Conservation (phyloP, 2,888 invertebrate species). For the Perdita meconis region DNA sequence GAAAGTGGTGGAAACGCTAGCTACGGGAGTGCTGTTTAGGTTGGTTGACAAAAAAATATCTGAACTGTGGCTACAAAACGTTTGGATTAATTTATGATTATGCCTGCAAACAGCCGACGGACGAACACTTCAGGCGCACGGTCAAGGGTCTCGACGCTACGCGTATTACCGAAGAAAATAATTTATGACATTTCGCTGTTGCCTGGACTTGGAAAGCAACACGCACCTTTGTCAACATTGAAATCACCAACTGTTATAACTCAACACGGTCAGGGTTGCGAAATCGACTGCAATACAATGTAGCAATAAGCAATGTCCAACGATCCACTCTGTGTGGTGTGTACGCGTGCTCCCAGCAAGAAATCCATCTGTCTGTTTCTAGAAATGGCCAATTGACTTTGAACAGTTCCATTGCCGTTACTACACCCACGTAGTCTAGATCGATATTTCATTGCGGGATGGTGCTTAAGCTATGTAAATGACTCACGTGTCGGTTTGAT, state of each 20-base stretch:
- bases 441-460: constrained; percentile 48
- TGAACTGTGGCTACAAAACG: too few relatives aligned
- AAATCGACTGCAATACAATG: constrained; percentile 13
- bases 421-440: constrained; percentile 41
- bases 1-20: too few relatives aligned
- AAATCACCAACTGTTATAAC: constrained; percentile 6
- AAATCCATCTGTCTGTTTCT: constrained; percentile 40
- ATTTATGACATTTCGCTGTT: too few relatives aligned
- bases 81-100: too few relatives aligned
- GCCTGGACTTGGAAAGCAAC: too few relatives aligned
- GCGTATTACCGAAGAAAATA: too few relatives aligned
- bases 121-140: too few relatives aligned
- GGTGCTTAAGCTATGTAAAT: constrained; percentile 48
- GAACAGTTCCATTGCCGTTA: constrained; percentile 37
- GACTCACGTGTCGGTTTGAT: constrained; percentile 39
- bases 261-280: constrained; percentile 15
- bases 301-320: constrained; percentile 15
- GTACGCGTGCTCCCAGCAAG: constrained; percentile 50
- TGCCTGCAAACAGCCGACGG: too few relatives aligned
- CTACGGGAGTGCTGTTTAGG: neutral
- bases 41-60: too few relatives aligned
- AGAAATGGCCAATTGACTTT: constrained; percentile 52
- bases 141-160: too few relatives aligned
- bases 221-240: neutral
- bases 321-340: constrained; percentile 6